These are phyloP conservation scores for Sisyra terminalis DNA, from an alignment of 2,888 invertebrate genomes.

Conservation along the genomic window DNA sequence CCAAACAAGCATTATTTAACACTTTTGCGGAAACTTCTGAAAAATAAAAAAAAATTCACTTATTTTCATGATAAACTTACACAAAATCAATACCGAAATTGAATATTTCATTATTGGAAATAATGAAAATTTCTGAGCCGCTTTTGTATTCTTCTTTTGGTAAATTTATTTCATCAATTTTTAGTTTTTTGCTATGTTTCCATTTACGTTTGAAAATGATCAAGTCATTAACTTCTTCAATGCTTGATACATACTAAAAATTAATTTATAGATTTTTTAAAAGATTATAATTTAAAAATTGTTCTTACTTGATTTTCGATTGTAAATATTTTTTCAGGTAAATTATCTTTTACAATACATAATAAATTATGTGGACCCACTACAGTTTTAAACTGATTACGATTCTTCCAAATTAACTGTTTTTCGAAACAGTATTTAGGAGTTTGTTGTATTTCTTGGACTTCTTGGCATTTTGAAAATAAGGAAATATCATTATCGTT, in stretches of 20 bases:
- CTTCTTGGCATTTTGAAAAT: conserved; percentile 40
- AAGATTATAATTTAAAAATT: conserved; percentile 6
- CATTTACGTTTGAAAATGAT: neutral
- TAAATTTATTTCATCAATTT: conserved; percentile 10
- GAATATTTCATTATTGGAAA: conserved; percentile 13
- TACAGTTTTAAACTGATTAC: conserved; percentile 26
- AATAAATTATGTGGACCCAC: conserved; percentile 32
- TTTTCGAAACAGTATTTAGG: conserved; percentile 33
- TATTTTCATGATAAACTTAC: conserved; percentile 9
- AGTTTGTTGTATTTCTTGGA: conserved; percentile 23
- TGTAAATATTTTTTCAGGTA: conserved; percentile 25
- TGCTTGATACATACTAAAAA: neutral
- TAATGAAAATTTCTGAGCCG: conserved; percentile 16
- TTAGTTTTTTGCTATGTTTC: conserved; percentile 7
- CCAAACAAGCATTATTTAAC: conserved; percentile 20
- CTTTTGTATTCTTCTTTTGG: conserved; percentile 2
- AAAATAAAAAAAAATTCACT: conserved; percentile 11
- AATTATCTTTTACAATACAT: conserved; percentile 40
- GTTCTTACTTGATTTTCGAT: conserved; percentile 21
- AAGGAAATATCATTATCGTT: conserved; percentile 35
- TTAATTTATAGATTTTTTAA: neutral
- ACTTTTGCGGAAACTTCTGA: conserved; percentile 22
- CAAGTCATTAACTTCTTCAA: neutral
- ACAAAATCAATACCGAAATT: conserved; percentile 15
- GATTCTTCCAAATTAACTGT: conserved; percentile 35